These are phyloP conservation scores for Leptodactylus fuscus DNA, from an alignment of 2,113 vertebrate species.

Conservation along the genomic window DNA sequence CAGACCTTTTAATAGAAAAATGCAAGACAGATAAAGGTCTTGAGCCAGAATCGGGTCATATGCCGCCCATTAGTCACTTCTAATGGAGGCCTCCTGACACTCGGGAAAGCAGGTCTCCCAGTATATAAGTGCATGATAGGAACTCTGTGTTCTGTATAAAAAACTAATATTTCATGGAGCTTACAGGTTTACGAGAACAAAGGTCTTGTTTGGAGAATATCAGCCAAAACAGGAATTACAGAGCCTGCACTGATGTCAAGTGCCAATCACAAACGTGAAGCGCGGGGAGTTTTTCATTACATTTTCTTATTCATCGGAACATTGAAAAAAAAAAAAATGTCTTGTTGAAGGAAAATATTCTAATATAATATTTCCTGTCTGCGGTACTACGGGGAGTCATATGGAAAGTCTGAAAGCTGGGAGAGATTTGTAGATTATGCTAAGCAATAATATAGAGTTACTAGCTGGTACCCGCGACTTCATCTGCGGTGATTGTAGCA, in stretches of 20 bases:
- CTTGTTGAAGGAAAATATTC: neutral
- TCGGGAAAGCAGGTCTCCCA: neutral
- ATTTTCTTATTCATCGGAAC: neutral
- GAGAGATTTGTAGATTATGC: too few species aligned
- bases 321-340: neutral
- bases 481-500: too few species aligned
- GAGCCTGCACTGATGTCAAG: neutral
- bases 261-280: conserved; percentile 11
- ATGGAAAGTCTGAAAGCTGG: neutral
- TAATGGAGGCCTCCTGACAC: conserved; percentile 26
- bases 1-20: neutral
- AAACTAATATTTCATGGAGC: neutral
- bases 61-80: neutral
- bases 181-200: conserved; percentile 24
- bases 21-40: neutral
- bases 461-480: too few species aligned
- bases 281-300: neutral
- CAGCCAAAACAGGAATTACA: conserved; percentile 9
- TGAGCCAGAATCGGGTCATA: conserved; percentile 14
- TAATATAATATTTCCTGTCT: neutral
- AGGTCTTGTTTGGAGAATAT: conserved; percentile 24
- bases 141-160: neutral
- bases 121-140: neutral
- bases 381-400: neutral
- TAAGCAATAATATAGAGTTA: too few species aligned